These are phyloP conservation scores for Ondatra zibethicus DNA, from an alignment of 2,113 vertebrate species.

Conservation along the genomic window DNA sequence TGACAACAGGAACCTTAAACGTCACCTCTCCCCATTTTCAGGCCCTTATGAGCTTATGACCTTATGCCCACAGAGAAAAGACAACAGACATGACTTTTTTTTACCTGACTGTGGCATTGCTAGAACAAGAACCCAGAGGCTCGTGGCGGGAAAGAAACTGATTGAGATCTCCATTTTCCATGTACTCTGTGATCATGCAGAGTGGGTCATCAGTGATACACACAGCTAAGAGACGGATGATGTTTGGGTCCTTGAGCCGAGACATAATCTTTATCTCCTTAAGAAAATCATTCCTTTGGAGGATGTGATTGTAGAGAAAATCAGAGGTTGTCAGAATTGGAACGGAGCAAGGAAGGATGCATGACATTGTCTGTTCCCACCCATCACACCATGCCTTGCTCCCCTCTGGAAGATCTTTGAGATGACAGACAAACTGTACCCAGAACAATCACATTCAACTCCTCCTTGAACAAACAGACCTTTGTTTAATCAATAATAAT, in stretches of 20 bases:
- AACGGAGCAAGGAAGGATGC: neutral
- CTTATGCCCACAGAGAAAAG: neutral
- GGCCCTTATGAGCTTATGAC: neutral
- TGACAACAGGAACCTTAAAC: neutral
- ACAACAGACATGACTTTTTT: accelerated
- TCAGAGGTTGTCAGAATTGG: constrained; percentile 24
- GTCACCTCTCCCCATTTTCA: neutral
- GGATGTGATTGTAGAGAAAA: constrained; percentile 35
- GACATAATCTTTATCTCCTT: constrained; percentile 99
- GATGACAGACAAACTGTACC: neutral
- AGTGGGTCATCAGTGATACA: constrained; percentile 95
- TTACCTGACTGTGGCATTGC: constrained; percentile 89
- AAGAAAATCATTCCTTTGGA: constrained; percentile 96
- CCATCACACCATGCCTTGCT: neutral
- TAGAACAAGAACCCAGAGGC: constrained; percentile 78
- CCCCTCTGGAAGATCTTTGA: neutral
- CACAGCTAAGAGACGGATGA: constrained; percentile 95
- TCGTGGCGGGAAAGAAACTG: constrained; percentile 96
- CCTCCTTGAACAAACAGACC: neutral
- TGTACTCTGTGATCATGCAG: constrained; percentile 99
- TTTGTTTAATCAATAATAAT: neutral
- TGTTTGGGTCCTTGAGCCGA: constrained; percentile 96
- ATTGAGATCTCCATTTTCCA: constrained; percentile 99
- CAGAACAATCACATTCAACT: neutral
- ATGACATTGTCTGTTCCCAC: neutral